Evolutionary conservation across 2,888 invertebrate genomes (phyloP), one percentile per base, ranked within the genome.

Genomic region (Machimus atricapillus): DNA sequence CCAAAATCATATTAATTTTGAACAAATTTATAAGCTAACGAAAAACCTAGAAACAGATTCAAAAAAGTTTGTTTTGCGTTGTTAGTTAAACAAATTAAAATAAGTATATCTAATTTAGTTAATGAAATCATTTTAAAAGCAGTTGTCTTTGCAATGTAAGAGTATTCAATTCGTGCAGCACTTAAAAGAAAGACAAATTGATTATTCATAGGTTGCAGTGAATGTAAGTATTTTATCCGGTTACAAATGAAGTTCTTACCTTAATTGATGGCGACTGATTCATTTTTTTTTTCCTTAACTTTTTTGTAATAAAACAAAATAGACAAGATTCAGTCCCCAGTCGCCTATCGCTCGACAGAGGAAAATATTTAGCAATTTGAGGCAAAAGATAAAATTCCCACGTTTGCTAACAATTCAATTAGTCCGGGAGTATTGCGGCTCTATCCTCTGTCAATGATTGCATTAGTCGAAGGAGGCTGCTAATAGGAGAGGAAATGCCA

Each of bases 401-500:
- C 73, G 85, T 85, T 66, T 74, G 85, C 37, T 85, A 74, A 85
- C 74, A 85, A 85, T 85, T 85, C 85, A 85, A 85, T 85, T 85
- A 85, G 85, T 85, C 85, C 85, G 27, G 40, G 31, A 40, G 27
- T 85, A 85, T 85, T 74, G 43, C 66, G 85, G 85, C 43, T 66
- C 43, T 74, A 85, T 85, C 58, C 74, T 74, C 74, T 85, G 85
- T 85, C 85, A 85, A 85, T 85, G 85, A 85, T 85, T 85, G 85
- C 74, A 85, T 43, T 74, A 56, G 37, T 19, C 43, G 31, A 73
- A 34, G 58, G 66, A 74, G 85, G 85, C 85, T 85, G 74, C 34
- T 85, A 46, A 27, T 52, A 77, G 86, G 76, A 76, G 77, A 86
- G 56, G 77, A 86, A 86, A 86, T 56, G 77, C 77, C 34, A 77